Evolutionary conservation across 2,888 invertebrate species (phyloP).

Genomic region (Trachelus stipa): DNA sequence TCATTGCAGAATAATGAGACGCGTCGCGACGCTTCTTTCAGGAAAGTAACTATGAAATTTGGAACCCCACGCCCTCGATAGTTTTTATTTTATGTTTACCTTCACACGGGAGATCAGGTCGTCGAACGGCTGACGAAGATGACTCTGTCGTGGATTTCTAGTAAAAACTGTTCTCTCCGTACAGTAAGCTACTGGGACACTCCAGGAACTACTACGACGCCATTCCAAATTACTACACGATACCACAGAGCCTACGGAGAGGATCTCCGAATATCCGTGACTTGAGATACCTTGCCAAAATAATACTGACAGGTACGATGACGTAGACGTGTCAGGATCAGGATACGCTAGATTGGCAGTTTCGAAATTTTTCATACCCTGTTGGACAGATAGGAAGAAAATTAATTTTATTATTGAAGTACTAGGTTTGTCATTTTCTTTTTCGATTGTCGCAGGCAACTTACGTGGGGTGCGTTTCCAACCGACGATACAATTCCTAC

Average conservation of each 20-base stretch:
- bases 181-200: constrained; percentile 72
- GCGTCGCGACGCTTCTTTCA: neutral
- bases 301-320: constrained; percentile 64
- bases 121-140: constrained; percentile 67
- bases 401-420: neutral
- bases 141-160: constrained; percentile 71
- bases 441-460: constrained; percentile 21
- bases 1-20: neutral
- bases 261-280: constrained; percentile 69
- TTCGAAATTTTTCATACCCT: constrained; percentile 64
- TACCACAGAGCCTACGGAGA: constrained; percentile 72
- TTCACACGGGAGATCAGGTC: constrained; percentile 62
- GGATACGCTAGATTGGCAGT: constrained; percentile 54
- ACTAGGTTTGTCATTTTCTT: neutral
- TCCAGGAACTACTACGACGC: constrained; percentile 68
- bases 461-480: constrained; percentile 67
- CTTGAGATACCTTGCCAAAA: constrained; percentile 66
- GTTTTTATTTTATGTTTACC: constrained; percentile 34
- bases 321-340: constrained; percentile 32
- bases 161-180: constrained; percentile 75
- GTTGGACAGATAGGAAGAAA: neutral
- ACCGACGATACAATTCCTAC: constrained; percentile 76
- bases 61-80: neutral
- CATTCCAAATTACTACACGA: constrained; percentile 76
- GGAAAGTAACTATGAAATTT: neutral